Percentiles rank a stretch among this genome's conserved stretches.
Evolutionary conservation across 2,888 invertebrate species (phyloP).

Genomic region (Eretmocerus hayati): DNA sequence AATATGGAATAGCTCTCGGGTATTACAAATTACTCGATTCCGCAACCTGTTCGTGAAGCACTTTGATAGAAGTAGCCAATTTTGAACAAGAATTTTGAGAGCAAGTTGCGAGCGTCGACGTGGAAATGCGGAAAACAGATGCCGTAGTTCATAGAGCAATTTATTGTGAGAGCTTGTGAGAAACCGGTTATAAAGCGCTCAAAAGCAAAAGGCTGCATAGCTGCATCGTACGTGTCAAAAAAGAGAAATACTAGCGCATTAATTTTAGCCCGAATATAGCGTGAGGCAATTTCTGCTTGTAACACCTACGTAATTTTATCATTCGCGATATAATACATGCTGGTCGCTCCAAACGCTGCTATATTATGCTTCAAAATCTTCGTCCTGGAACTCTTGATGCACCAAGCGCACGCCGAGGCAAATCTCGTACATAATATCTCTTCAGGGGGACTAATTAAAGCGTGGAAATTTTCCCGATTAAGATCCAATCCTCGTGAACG

Average conservation of each 20-base stretch:
- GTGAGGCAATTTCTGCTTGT: constrained; percentile 18
- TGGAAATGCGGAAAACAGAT: background rate
- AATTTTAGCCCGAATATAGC: constrained; percentile 13
- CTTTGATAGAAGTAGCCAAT: too few species aligned
- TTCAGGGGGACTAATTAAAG: constrained; percentile 10
- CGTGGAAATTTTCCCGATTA: constrained; percentile 19
- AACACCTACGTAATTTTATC: constrained; percentile 23
- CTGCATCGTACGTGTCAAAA: background rate
- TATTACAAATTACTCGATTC: too few species aligned
- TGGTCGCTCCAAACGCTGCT: constrained; percentile 13
- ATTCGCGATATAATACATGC: too few species aligned
- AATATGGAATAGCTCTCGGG: too few species aligned
- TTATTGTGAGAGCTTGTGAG: constrained; percentile 16
- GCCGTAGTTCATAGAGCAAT: constrained; percentile 10
- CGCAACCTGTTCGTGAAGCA: too few species aligned
- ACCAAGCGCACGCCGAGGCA: too few species aligned
- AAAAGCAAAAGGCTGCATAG: constrained; percentile 7
- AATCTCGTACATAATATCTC: too few species aligned
- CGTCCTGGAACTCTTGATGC: too few species aligned
- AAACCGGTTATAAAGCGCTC: constrained; percentile 20
- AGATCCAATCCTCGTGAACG: constrained; percentile 11
- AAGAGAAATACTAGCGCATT: constrained; percentile 8
- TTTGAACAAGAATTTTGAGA: background rate
- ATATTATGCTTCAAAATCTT: too few species aligned
- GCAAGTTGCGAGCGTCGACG: background rate